Conservation (phyloP, 2,888 invertebrate genomes). For the Girardia tigrina region DNA sequence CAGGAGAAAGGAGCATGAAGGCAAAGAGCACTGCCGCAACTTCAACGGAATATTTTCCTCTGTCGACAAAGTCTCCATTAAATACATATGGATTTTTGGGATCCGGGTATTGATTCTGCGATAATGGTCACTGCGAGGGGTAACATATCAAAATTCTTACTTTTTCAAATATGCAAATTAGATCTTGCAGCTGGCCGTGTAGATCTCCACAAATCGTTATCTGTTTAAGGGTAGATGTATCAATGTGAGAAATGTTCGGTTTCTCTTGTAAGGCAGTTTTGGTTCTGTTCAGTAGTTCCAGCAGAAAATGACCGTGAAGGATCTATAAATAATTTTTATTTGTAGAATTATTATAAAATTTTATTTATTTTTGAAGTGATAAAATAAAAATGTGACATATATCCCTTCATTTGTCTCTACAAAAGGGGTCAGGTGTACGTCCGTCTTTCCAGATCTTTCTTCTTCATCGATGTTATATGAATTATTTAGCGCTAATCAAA, state of each 20-base stretch:
- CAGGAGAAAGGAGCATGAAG: conserved; percentile 68
- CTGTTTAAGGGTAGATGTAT: not conserved
- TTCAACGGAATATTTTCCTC: conserved; percentile 74
- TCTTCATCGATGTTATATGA: no score
- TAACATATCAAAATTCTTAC: not conserved
- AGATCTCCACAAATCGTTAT: conserved; percentile 21
- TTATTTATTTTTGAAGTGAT: no score
- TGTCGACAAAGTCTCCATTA: conserved; percentile 85
- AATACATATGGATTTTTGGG: conserved; percentile 81
- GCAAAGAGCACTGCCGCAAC: conserved; percentile 65
- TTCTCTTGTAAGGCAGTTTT: not conserved
- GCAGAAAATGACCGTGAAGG: conserved; percentile 6
- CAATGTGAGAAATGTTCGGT: not conserved
- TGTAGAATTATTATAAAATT: not conserved
- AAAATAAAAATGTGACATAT: no score
- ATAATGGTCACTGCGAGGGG: not conserved
- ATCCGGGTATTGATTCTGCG: conserved; percentile 55
- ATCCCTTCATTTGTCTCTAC: no score
- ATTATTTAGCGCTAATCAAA: no score
- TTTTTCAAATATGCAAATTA: not conserved
- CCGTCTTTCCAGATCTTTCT: no score
- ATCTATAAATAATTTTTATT: not conserved
- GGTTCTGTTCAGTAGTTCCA: not conserved
- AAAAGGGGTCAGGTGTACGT: no score
- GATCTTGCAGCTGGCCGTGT: conserved; percentile 7